Percentiles rank a stretch among this genome's conserved stretches.
Conservation (phyloP, 2,113 vertebrate species). For the Mirounga angustirostris region DNA sequence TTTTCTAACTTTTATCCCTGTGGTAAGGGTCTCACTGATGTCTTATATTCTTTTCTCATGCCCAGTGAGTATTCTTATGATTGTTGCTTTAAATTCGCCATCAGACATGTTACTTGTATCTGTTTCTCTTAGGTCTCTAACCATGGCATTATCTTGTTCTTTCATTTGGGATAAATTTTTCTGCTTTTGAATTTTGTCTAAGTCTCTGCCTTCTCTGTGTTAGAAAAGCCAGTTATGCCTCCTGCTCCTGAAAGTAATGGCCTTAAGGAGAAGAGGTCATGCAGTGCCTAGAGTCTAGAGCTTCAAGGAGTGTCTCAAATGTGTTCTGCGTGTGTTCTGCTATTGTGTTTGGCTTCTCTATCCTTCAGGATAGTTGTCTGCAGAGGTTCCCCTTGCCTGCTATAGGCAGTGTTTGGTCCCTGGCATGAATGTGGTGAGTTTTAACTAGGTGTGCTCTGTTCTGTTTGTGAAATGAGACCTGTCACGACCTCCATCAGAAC, state of each 20-base stretch:
- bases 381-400: not conserved
- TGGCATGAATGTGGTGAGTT: not conserved
- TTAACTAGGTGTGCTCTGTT: not conserved
- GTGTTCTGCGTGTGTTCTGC: not conserved
- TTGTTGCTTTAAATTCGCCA: too few relatives aligned
- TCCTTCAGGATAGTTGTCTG: not conserved
- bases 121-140: too few relatives aligned
- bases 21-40: not conserved
- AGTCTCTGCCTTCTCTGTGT: too few relatives aligned
- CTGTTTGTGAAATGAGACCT: not conserved
- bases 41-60: not conserved
- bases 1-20: not conserved
- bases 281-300: not conserved
- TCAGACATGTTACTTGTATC: too few relatives aligned
- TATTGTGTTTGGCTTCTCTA: not conserved
- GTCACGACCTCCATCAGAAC: not conserved
- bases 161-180: too few relatives aligned
- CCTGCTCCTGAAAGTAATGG: not conserved
- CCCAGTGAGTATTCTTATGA: too few relatives aligned
- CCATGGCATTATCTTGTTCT: too few relatives aligned
- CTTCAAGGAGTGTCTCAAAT: not conserved
- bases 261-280: not conserved
- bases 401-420: not conserved
- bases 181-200: too few relatives aligned
- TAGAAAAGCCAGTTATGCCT: not conserved